Percentiles rank a stretch among this genome's conserved stretches.
These are phyloP conservation scores for Diglossa cyanea DNA, from an alignment of 2,797 vertebrate genomes.

Conservation along the genomic window DNA sequence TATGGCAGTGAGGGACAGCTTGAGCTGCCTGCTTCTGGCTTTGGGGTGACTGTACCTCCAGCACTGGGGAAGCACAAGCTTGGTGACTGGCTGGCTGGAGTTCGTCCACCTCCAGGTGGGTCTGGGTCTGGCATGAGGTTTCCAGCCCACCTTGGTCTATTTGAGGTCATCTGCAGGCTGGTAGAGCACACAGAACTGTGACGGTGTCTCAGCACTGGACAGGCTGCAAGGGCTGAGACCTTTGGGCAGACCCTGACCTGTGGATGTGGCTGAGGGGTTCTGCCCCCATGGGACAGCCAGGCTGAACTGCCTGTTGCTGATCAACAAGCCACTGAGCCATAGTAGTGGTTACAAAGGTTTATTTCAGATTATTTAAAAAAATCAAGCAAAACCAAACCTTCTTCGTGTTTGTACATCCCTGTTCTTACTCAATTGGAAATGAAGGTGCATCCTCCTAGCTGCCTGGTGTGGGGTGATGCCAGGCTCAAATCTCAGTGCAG, in stretches of 20 bases:
- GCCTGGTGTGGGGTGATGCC: neutral
- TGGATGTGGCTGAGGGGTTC: neutral
- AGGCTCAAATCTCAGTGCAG: neutral
- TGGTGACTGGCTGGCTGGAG: neutral
- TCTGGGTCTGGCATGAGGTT: neutral
- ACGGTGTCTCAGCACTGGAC: neutral
- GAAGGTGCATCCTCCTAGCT: neutral
- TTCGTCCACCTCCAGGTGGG: neutral
- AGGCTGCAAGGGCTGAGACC: neutral
- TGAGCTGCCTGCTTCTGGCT: neutral
- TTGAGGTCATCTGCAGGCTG: neutral
- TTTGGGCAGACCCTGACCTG: neutral
- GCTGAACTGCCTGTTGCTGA: neutral
- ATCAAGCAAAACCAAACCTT: neutral
- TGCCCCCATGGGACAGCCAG: neutral
- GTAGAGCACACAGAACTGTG: accelerated
- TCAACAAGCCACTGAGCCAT: neutral
- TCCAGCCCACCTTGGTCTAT: neutral
- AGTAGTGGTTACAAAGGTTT: conserved; percentile 45
- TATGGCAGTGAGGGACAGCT: neutral
- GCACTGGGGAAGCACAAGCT: neutral
- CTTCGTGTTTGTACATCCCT: neutral
- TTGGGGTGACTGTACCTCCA: neutral
- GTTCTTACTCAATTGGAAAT: neutral
- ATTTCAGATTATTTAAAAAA: conserved; percentile 23